These are phyloP conservation scores for Ceramica pisi DNA, from an alignment of 2,888 invertebrate species.

Conservation along the genomic window DNA sequence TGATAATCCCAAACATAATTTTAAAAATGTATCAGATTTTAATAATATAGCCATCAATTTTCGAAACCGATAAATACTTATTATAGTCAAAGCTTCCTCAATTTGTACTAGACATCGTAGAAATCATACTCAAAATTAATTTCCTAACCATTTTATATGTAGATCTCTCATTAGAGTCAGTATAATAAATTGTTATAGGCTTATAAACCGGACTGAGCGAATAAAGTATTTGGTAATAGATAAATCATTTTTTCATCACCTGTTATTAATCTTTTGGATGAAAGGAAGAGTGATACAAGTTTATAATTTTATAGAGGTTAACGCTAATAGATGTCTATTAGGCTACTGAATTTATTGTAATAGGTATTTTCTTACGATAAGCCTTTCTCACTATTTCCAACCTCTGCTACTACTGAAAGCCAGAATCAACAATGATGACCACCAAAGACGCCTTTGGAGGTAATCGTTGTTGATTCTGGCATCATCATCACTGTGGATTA, in stretches of 20 bases:
- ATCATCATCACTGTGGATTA: too few relatives aligned
- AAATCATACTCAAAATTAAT: constrained; percentile 53
- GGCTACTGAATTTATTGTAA: too few relatives aligned
- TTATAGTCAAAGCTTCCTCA: constrained; percentile 36
- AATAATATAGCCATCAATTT: constrained; percentile 31
- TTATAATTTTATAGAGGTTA: neutral
- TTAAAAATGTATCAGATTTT: constrained; percentile 26
- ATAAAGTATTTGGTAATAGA: constrained; percentile 38
- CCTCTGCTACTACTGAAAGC: too few relatives aligned
- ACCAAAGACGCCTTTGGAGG: too few relatives aligned
- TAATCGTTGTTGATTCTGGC: too few relatives aligned
- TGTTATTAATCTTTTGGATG: constrained; percentile 29
- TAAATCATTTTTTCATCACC: constrained; percentile 49
- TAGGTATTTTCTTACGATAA: too few relatives aligned
- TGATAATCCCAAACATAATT: constrained; percentile 11
- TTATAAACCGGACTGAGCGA: constrained; percentile 40
- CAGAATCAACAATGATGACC: too few relatives aligned
- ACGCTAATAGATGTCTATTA: constrained; percentile 6
- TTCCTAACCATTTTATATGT: constrained; percentile 35
- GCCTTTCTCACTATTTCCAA: too few relatives aligned
- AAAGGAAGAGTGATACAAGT: constrained; percentile 32
- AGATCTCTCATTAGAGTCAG: constrained; percentile 34
- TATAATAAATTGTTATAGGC: constrained; percentile 47
- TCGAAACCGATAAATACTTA: constrained; percentile 23
- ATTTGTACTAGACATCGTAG: constrained; percentile 25